Percentiles rank a stretch among this genome's conserved stretches.
Evolutionary conservation across 2,113 vertebrate genomes (phyloP).

Genomic region (Chroicocephalus ridibundus): DNA sequence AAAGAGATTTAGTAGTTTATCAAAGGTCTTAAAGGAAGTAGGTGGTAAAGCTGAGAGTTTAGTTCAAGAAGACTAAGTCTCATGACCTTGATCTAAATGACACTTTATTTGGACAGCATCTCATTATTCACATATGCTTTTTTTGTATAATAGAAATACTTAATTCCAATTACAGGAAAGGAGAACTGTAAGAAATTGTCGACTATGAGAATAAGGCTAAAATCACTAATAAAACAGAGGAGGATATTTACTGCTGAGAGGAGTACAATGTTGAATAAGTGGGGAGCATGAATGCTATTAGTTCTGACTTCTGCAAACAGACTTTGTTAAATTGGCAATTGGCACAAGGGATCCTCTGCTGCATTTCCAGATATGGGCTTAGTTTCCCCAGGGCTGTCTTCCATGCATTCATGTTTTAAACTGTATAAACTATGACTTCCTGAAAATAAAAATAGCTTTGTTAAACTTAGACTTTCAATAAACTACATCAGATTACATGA

Average conservation of each 20-base stretch:
- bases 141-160: neutral
- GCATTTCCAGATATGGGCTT: conserved; percentile 47
- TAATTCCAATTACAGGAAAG: neutral
- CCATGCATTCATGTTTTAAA: conserved; percentile 37
- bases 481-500: neutral
- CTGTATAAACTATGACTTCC: conserved; percentile 17
- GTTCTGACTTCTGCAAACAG: conserved; percentile 10
- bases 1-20: neutral
- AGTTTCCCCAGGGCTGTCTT: neutral
- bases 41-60: neutral
- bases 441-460: conserved; percentile 58
- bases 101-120: neutral
- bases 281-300: neutral
- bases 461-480: conserved; percentile 47
- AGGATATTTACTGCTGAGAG: neutral
- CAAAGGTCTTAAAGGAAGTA: neutral
- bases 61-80: neutral
- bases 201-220: neutral
- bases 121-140: neutral
- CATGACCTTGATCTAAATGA: neutral
- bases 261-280: neutral
- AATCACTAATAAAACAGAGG: neutral
- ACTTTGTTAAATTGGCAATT: neutral
- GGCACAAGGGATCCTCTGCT: neutral
- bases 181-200: neutral